These are phyloP conservation scores for Pseudomugil gertrudae DNA, from an alignment of 2,797 vertebrate genomes.

Conservation along the genomic window DNA sequence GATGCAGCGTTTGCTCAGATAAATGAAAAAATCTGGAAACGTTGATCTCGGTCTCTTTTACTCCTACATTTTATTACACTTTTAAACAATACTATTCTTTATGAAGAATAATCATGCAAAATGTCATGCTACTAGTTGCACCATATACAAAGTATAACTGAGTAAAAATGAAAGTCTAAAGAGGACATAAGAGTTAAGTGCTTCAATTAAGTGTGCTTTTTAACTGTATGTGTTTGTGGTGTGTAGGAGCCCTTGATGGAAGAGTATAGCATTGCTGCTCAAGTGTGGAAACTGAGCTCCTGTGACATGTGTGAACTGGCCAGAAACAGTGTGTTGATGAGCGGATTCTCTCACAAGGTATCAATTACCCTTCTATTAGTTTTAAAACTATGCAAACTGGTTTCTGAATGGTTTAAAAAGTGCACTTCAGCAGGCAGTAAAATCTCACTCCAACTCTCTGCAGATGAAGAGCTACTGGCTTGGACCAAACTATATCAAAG, in stretches of 20 bases:
- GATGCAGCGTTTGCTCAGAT: no score
- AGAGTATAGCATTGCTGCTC: constrained; percentile 97
- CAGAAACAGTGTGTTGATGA: constrained; percentile 97
- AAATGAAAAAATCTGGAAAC: no score
- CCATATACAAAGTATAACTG: background rate
- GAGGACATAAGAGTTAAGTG: background rate
- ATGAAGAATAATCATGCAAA: no score
- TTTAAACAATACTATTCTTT: no score
- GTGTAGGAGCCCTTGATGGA: constrained; percentile 94
- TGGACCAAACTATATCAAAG: constrained; percentile 88
- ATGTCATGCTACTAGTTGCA: background rate
- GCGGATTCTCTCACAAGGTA: constrained; percentile 95
- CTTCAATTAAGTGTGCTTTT: no score
- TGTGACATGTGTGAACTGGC: constrained; percentile 98
- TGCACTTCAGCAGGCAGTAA: background rate
- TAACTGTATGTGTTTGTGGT: background rate
- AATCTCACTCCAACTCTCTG: constrained; percentile 10
- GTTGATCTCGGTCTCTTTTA: no score
- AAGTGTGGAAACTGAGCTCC: constrained; percentile 98
- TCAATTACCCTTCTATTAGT: background rate
- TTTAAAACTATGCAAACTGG: background rate
- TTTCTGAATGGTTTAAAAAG: background rate
- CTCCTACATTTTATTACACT: no score
- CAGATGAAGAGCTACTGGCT: constrained; percentile 96
- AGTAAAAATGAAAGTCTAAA: background rate